These are phyloP conservation scores for Eucriotettix oculatus DNA, from an alignment of 2,888 invertebrate genomes.

Conservation along the genomic window DNA sequence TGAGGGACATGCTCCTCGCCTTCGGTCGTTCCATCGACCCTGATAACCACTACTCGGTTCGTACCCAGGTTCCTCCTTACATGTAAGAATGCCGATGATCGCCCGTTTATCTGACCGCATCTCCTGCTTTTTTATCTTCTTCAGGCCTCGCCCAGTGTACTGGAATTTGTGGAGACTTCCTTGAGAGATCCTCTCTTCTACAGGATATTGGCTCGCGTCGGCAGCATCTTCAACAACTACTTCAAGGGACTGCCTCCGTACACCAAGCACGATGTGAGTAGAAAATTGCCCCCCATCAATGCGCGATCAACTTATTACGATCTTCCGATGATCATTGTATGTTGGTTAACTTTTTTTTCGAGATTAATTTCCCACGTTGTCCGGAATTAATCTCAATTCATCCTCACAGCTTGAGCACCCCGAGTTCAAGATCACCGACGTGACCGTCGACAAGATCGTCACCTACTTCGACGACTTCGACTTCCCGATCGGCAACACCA, in stretches of 20 bases:
- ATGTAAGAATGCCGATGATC: neutral
- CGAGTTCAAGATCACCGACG: conserved; percentile 44
- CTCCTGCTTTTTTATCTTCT: conserved; percentile 17
- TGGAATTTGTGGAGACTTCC: conserved; percentile 45
- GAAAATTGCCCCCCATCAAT: neutral
- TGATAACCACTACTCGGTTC: conserved; percentile 21
- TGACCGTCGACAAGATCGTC: conserved; percentile 43
- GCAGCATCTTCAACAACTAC: conserved; percentile 36
- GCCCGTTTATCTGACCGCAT: too few species aligned
- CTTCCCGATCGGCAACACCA: conserved; percentile 43
- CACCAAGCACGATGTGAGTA: conserved; percentile 32
- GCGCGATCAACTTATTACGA: neutral
- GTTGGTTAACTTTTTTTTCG: neutral
- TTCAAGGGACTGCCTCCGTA: conserved; percentile 42
- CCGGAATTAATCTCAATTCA: neutral
- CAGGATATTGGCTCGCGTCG: conserved; percentile 39
- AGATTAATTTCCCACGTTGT: neutral
- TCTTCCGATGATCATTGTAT: neutral
- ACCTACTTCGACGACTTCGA: conserved; percentile 55
- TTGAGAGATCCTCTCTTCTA: conserved; percentile 59
- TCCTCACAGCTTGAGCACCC: conserved; percentile 33
- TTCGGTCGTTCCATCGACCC: conserved; percentile 26
- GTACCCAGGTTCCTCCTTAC: neutral
- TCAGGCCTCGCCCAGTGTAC: conserved; percentile 35
- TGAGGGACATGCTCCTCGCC: conserved; percentile 35